Base-by-base conservation (phyloP, 37 sponge, comb jelly and placozoan species). In the Hexactinellida sp. region DNA sequence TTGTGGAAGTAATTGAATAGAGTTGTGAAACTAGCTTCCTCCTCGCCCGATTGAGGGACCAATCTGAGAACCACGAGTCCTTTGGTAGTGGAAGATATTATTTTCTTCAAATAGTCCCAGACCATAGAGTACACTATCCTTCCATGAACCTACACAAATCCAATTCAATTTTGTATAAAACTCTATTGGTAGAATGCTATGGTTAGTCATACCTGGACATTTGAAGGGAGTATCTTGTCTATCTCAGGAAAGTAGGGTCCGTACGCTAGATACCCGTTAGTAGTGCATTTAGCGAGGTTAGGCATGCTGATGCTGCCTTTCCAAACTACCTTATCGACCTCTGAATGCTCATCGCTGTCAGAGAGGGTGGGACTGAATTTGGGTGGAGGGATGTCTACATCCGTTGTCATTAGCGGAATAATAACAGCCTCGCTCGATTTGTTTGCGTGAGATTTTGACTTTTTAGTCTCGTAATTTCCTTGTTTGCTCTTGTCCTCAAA, bases 51-150 rank as follows among this genome's bases (percentile, higher is more conserved):
- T n/a, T 63, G 3, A 63, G 76, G 76, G 5, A 63, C 76, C 76
- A 63, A 23, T n/a, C 30, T 23, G 19, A 63, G 30, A 10, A 63
- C 76, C 5, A 63, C 76, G 5, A 63, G 76, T n/a, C 76, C 76
- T n/a, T 63, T 63, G 32, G 76, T 63, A 7, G 76, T 63, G 76
- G 76, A 63, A 32, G 76, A 63, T 7, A 63, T 23, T 10, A 63
- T 63, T 23, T 63, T 63, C 76, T 63, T 63, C 76, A 63, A n/a
- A n/a, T 63, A 63, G 76, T 63, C 76, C 76, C 76, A 63, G 3
- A 63, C 76, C 76, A 63, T 63, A 32, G 76, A 32, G 76, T 63
- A 63, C 5, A 63, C 76, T 10, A 63, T 63, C 30, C 76, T 63
- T 25, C 76, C 76, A n/a, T 63, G 76, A 1, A 63, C 76, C 76